Percentiles rank a stretch among this genome's conserved stretches.
phyloP scores from a whole-genome alignment of 1,140 invertebrate genomes.

The Drosophila erecta region DNA sequence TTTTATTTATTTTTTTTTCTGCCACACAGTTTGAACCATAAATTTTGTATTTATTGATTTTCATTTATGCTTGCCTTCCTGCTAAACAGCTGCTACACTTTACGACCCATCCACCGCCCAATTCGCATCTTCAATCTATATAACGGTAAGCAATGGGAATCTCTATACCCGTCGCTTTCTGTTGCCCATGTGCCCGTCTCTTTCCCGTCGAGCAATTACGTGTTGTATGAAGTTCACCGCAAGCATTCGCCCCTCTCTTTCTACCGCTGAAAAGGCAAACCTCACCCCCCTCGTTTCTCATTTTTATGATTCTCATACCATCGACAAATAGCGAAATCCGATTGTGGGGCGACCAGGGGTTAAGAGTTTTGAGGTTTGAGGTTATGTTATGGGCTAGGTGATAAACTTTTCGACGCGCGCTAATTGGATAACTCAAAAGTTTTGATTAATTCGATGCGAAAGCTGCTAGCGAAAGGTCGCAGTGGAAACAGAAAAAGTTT shows the following conservation, averaged over 20 bases:
- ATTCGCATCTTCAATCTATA: constrained; percentile 55
- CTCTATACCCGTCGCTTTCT: constrained; percentile 7
- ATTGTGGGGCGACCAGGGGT: constrained; percentile 10
- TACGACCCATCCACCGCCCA: constrained; percentile 33
- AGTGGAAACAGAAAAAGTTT: constrained; percentile 1
- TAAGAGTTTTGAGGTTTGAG: constrained; percentile 20
- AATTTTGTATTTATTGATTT: constrained; percentile 80
- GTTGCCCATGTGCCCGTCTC: not conserved
- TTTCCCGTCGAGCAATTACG: constrained; percentile 34
- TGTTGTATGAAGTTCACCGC: constrained; percentile 41
- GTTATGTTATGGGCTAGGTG: constrained; percentile 45
- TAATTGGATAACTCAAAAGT: constrained; percentile 53
- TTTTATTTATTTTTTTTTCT: not conserved
- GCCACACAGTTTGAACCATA: constrained; percentile 34
- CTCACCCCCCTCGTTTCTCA: constrained; percentile 8
- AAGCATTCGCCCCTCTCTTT: constrained; percentile 13
- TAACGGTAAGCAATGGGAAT: constrained; percentile 47
- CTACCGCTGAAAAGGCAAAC: not conserved
- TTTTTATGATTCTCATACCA: constrained; percentile 43
- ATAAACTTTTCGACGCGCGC: constrained; percentile 47
- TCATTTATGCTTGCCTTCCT: constrained; percentile 71
- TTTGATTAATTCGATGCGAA: constrained; percentile 47
- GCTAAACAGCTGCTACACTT: constrained; percentile 76
- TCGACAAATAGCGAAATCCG: constrained; percentile 22
- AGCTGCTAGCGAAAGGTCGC: constrained; percentile 38